Conservation (phyloP, 2,888 invertebrate species). For the Trichogramma evanescens region DNA sequence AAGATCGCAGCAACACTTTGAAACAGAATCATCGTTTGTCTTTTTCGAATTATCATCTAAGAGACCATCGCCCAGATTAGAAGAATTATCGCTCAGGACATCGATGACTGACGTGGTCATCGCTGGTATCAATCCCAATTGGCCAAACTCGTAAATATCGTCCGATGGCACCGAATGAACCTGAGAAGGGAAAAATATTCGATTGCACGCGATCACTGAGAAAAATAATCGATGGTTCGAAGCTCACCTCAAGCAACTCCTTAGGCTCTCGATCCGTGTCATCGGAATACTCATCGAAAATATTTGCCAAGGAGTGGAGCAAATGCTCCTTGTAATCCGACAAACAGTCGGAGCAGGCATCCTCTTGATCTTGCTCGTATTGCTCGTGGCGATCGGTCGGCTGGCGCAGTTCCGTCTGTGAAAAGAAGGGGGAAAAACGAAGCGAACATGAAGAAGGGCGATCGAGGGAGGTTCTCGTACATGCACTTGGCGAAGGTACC, state of each 20-base stretch:
- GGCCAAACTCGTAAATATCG: conserved; percentile 23
- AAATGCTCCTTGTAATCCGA: conserved; percentile 34
- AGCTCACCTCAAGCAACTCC: too few species aligned
- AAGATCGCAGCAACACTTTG: too few species aligned
- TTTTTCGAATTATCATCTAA: too few species aligned
- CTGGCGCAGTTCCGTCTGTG: too few species aligned
- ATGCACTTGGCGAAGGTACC: too few species aligned
- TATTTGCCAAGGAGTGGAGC: conserved; percentile 35
- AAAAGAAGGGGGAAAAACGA: too few species aligned
- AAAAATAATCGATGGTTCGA: neutral
- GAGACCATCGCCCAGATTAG: too few species aligned
- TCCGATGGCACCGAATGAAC: conserved; percentile 1
- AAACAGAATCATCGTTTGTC: too few species aligned
- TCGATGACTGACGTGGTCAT: neutral
- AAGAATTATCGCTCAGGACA: neutral
- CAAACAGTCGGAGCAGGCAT: conserved; percentile 28
- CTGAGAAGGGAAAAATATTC: conserved; percentile 7
- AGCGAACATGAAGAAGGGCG: too few species aligned
- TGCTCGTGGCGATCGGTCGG: neutral
- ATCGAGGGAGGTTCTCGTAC: too few species aligned
- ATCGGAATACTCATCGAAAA: conserved; percentile 26
- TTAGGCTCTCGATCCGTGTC: neutral
- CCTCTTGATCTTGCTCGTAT: conserved; percentile 18
- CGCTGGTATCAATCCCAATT: conserved; percentile 25
- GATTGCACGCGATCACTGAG: neutral